Base-by-base conservation (phyloP, 2,797 vertebrate species). In the Scolopax bukidnonensis region DNA sequence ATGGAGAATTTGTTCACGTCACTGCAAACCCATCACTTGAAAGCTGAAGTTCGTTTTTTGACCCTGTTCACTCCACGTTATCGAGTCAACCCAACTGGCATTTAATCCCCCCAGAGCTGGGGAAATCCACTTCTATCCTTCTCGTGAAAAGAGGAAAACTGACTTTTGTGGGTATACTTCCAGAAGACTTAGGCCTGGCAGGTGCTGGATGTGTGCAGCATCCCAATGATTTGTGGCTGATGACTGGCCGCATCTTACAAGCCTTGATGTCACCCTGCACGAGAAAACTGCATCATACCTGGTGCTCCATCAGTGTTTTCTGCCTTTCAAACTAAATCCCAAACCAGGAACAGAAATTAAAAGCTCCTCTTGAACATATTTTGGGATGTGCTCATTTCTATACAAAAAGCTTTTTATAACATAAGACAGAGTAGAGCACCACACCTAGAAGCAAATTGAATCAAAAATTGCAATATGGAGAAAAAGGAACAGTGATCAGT, bases 11-110 rank as follows among this genome's bases (percentile, higher is more conserved):
- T 97, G 87, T 96, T 97, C 84, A 47, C 0, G 0, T 9, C 2
- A 1, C 16, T 61, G 60, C 56, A 81, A 85, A 81, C 64, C 76
- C 82, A 84, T 82, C 69, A 70, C 74, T 96, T 90, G 87, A 96
- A 96, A 96, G 84, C 32, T 68, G 60, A 93, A 91, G 71, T 78
- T 2, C 0, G 6, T 84, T 71, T 90, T 95, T 92, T 61, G 56
- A 93, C 60, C 61, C 57, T 60, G n/a, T 87, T 74, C n/a, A 4
- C 36, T 84, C 18, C 38, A 59, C 0, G 3, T 65, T 90, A 87
- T 64, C 0, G 0, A 87, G 63, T 80, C 81, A 85, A 77, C 28
- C 9, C 43, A 84, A 69, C 15, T 11, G 45, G 40, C 32, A 84
- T 75, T 92, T 88, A 73, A 91, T 87, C 32, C 40, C 23, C 8